Conservation (phyloP, 1,140 invertebrate genomes). For the Drosophila leontia region DNA sequence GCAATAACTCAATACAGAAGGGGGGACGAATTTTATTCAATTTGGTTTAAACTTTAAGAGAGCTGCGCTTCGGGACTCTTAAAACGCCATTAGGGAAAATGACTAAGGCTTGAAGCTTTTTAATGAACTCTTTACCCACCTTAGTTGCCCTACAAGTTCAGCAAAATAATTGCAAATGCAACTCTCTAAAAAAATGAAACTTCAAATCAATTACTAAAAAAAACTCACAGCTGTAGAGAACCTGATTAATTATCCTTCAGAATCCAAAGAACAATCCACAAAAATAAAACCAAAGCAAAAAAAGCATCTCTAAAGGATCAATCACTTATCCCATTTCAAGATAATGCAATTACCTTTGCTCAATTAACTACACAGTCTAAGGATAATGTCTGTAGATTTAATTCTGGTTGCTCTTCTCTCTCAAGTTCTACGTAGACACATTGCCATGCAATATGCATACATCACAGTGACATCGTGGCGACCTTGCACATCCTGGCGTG, state of each 20-base stretch:
- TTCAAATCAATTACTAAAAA: background rate
- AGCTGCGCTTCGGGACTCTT: background rate
- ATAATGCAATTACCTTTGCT: too few species aligned
- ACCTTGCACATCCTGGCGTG: conserved; percentile 28
- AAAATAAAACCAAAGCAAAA: background rate
- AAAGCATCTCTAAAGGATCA: background rate
- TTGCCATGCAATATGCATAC: conserved; percentile 9
- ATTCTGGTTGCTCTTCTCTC: background rate
- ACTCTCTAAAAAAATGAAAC: background rate
- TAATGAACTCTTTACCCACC: background rate
- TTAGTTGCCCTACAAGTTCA: background rate
- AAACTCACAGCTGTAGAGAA: background rate
- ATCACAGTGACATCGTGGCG: conserved; percentile 17
- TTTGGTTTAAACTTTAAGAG: background rate
- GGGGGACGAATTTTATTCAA: background rate
- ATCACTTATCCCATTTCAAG: background rate
- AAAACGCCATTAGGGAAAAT: background rate
- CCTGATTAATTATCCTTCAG: background rate
- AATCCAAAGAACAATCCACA: background rate
- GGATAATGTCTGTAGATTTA: conserved; percentile 10
- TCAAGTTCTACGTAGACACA: background rate
- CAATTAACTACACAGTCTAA: conserved; percentile 3
- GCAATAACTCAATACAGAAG: conserved; percentile 10
- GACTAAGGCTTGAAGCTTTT: background rate
- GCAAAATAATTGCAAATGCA: background rate